phyloP scores from a whole-genome alignment of 2,113 vertebrate genomes.

The Hiodon tergisus region DNA sequence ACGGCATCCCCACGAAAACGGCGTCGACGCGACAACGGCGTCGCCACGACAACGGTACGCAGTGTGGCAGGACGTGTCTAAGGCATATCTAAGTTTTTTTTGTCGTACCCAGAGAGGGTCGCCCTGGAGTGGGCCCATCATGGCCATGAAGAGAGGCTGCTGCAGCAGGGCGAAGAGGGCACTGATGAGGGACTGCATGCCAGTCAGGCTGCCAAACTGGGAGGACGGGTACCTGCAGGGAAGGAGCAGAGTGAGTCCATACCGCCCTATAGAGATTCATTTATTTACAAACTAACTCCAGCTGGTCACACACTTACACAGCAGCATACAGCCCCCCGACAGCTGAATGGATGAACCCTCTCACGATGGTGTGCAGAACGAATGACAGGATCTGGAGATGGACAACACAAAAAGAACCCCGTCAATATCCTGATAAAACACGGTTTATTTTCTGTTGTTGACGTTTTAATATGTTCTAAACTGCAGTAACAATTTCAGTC shows the following conservation, averaged over 20 bases:
- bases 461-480: background rate
- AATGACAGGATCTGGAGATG: conserved; percentile 84
- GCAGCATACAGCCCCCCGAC: conserved; percentile 93
- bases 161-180: conserved; percentile 94
- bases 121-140: conserved; percentile 86
- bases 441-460: background rate
- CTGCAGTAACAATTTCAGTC: too few species aligned
- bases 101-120: conserved; percentile 89
- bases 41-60: background rate
- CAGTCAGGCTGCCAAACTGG: conserved; percentile 94
- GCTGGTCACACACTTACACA: conserved; percentile 73
- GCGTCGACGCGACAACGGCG: too few species aligned
- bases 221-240: conserved; percentile 86
- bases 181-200: conserved; percentile 92
- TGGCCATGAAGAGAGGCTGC: conserved; percentile 92
- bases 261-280: background rate
- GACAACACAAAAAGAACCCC: background rate
- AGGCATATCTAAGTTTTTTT: background rate
- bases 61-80: background rate
- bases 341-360: conserved; percentile 95
- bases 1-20: too few species aligned
- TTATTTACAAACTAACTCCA: background rate
- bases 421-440: background rate
- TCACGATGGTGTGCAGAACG: conserved; percentile 88
- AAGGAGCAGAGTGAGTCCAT: conserved; percentile 20